Evolutionary conservation across 2,888 invertebrate species (phyloP).

Genomic region (Lithosia quadra): DNA sequence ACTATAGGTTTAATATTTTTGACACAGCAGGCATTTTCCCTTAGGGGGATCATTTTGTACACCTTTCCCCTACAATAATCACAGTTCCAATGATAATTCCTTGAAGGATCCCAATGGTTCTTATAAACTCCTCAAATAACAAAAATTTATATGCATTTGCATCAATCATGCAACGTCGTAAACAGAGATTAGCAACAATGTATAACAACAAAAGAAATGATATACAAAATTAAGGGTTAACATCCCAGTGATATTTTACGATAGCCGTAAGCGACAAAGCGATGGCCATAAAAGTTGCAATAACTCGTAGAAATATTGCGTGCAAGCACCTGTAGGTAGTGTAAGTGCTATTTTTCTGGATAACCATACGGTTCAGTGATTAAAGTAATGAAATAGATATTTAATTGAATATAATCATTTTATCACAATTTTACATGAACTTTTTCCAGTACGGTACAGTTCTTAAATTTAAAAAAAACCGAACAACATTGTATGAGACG

Average conservation of each 20-base stretch:
- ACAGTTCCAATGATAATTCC: constrained; percentile 24
- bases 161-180: constrained; percentile 61
- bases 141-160: constrained; percentile 48
- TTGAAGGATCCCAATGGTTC: constrained; percentile 19
- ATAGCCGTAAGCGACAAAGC: constrained; percentile 82
- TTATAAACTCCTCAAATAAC: constrained; percentile 49
- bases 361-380: not conserved
- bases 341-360: not conserved
- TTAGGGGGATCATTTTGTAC: no score
- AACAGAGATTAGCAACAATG: constrained; percentile 75
- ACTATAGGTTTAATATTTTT: no score
- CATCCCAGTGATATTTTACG: constrained; percentile 81
- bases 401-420: constrained; percentile 5
- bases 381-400: not conserved
- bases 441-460: not conserved
- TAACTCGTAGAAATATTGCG: constrained; percentile 60
- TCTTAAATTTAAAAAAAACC: constrained; percentile 53
- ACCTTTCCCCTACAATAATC: no score
- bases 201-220: constrained; percentile 77
- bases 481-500: constrained; percentile 65
- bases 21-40: no score
- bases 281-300: constrained; percentile 76
- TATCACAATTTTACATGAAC: not conserved
- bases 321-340: constrained; percentile 28
- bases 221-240: constrained; percentile 84